phyloP scores from a whole-genome alignment of 92 coral and sea anemone species.

The Epizoanthus scotinus region DNA sequence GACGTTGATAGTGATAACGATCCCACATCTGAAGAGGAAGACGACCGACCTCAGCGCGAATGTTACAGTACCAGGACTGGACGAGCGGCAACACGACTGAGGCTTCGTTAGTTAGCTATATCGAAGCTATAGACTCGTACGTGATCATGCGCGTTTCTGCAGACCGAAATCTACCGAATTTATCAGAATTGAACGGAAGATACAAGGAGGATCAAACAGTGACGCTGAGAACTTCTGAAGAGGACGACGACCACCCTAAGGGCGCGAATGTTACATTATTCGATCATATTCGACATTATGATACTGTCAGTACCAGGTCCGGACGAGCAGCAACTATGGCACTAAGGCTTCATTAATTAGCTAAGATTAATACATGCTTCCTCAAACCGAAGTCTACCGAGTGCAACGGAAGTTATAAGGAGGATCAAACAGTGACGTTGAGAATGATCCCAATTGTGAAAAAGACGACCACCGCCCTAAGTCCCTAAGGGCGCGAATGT shows the following conservation, averaged over 20 bases:
- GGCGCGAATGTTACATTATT: slow-evolving; percentile 22
- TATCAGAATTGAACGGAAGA: slow-evolving; percentile 42
- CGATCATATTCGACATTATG: too few relatives aligned
- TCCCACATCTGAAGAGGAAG: slow-evolving; percentile 23
- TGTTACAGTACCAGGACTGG: slow-evolving; percentile 48
- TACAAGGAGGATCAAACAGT: slow-evolving; percentile 49
- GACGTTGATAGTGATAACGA: slow-evolving; percentile 52
- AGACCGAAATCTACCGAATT: slow-evolving; percentile 50
- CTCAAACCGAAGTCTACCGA: slow-evolving; percentile 55
- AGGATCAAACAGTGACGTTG: too few relatives aligned
- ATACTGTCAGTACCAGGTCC: slow-evolving; percentile 34
- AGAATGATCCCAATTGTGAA: too few relatives aligned
- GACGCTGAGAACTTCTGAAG: slow-evolving; percentile 43
- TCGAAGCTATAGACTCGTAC: slow-evolving; percentile 43
- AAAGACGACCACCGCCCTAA: too few relatives aligned
- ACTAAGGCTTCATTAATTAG: slow-evolving; percentile 24
- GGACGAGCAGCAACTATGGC: slow-evolving; percentile 45
- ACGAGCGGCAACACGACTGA: slow-evolving; percentile 45
- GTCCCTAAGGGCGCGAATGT: too few relatives aligned
- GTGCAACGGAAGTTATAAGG: too few relatives aligned
- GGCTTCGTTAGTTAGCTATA: slow-evolving; percentile 30
- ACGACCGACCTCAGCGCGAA: slow-evolving; percentile 37
- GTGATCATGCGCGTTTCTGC: slow-evolving; percentile 40
- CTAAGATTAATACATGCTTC: slow-evolving; percentile 25
- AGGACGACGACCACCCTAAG: slow-evolving; percentile 32